phyloP scores from a whole-genome alignment of 2,113 vertebrate genomes.

The Beaufortia kweichowensis region DNA sequence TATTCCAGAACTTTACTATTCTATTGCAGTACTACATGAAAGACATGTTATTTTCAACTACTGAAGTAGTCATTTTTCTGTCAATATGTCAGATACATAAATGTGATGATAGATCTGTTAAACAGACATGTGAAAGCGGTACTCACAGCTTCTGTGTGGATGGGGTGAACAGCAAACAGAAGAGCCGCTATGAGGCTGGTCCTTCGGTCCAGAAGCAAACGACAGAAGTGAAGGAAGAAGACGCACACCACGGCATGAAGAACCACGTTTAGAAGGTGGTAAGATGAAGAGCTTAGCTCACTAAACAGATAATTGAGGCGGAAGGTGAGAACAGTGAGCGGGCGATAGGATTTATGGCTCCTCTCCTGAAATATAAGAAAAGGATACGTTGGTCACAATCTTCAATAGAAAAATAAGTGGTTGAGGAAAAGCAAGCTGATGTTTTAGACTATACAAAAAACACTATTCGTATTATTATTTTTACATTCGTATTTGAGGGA shows the following conservation, averaged over 20 bases:
- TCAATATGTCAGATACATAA: no score
- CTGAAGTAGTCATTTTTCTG: no score
- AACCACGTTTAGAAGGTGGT: constrained; percentile 89
- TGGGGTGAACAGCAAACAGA: constrained; percentile 93
- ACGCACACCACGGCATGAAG: constrained; percentile 87
- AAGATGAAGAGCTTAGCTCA: constrained; percentile 89
- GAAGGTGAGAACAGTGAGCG: constrained; percentile 94
- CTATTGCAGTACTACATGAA: no score
- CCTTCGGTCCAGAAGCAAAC: constrained; percentile 83
- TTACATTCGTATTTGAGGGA: no score
- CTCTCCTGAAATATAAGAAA: constrained; percentile 78
- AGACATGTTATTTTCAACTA: no score
- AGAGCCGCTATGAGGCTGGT: constrained; percentile 85
- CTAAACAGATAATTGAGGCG: constrained; percentile 94
- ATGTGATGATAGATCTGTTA: no score
- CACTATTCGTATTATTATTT: no score
- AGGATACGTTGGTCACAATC: not conserved
- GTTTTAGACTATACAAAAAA: not conserved
- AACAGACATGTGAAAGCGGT: not conserved
- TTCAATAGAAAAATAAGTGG: not conserved
- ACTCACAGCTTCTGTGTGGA: constrained; percentile 98
- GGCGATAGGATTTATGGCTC: constrained; percentile 97
- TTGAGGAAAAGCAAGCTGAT: not conserved
- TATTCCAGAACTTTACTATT: no score
- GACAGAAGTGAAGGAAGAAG: constrained; percentile 91